Evolutionary conservation across 1,140 invertebrate genomes (phyloP).

Genomic region (Psix sp.): DNA sequence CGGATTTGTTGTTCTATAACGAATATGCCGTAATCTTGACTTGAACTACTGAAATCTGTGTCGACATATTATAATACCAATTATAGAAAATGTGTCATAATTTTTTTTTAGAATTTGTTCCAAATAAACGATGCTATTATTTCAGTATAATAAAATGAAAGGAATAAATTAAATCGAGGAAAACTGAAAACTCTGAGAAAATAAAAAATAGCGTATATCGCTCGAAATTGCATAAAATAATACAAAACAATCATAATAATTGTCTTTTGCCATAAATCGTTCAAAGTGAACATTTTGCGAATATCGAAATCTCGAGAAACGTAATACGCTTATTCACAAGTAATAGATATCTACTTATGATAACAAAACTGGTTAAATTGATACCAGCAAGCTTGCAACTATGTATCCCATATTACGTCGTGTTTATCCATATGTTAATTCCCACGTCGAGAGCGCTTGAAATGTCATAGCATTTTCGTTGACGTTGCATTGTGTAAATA

Average conservation of each 20-base stretch:
- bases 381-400: constrained; percentile 23
- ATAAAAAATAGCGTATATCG: no score
- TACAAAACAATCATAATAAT: no score
- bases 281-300: constrained; percentile 23
- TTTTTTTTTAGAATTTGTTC: no score
- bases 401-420: constrained; percentile 45
- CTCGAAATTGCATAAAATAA: no score
- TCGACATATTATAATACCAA: no score
- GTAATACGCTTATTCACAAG: constrained; percentile 34
- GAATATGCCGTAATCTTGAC: constrained; percentile 10
- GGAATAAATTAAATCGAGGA: no score
- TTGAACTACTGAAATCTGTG: constrained; percentile 8
- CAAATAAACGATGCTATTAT: no score
- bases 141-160: no score
- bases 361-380: constrained; percentile 51
- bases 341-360: constrained; percentile 48
- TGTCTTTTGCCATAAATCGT: background rate
- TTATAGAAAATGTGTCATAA: no score
- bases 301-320: constrained; percentile 39
- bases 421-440: constrained; percentile 59
- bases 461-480: constrained; percentile 44
- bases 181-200: no score
- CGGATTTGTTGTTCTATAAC: background rate
- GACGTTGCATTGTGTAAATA: constrained; percentile 49
- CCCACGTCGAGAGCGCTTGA: constrained; percentile 35